Evolutionary conservation across 1,140 invertebrate genomes (phyloP).

Genomic region (Megalopta genalis): DNA sequence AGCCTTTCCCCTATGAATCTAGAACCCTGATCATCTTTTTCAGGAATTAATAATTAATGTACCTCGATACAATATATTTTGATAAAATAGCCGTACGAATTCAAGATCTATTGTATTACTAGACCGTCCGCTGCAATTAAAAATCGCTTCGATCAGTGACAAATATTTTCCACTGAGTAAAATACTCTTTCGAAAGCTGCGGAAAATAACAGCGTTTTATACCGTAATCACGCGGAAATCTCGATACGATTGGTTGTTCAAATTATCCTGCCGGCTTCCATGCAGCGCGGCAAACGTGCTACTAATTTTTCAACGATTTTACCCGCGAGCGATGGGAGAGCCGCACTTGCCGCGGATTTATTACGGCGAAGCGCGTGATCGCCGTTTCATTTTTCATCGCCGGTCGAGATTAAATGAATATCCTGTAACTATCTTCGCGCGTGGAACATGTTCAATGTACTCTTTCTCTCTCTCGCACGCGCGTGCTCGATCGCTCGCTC

Average conservation of each 20-base stretch:
- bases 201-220: background rate
- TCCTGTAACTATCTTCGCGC: background rate
- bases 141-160: background rate
- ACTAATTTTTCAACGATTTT: background rate
- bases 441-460: background rate
- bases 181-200: too few species aligned
- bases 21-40: background rate
- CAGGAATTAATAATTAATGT: background rate
- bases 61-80: too few species aligned
- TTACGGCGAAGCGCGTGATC: too few species aligned
- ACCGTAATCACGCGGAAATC: background rate
- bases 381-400: background rate
- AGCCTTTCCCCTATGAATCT: background rate
- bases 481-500: too few species aligned
- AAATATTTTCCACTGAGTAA: background rate
- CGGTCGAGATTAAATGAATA: background rate
- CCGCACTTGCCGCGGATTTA: background rate
- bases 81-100: too few species aligned
- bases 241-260: background rate
- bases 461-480: too few species aligned
- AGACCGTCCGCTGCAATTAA: background rate
- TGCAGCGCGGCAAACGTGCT: background rate
- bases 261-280: background rate
- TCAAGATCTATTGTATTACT: too few species aligned
- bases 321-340: background rate